Percentiles rank a stretch among this genome's conserved stretches.
These are phyloP conservation scores for Amblyteles armatorius DNA, from an alignment of 2,888 invertebrate genomes.

Conservation along the genomic window DNA sequence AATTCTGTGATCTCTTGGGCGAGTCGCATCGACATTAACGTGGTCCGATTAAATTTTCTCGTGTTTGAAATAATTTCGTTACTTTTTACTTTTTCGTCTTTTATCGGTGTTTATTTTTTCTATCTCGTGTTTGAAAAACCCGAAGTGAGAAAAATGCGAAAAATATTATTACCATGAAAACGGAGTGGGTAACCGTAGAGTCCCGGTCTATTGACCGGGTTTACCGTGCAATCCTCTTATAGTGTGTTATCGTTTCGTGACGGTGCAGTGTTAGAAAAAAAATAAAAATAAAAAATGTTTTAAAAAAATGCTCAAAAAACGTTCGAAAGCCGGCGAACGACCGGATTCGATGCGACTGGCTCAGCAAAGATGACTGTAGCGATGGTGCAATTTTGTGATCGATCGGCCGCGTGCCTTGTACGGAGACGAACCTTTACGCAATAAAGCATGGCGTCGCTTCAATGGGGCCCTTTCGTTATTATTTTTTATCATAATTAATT, in stretches of 20 bases:
- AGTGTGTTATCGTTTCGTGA: constrained; percentile 57
- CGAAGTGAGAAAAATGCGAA: constrained; percentile 15
- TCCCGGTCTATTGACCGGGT: constrained; percentile 48
- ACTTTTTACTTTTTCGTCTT: background rate
- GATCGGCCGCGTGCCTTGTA: constrained; percentile 67
- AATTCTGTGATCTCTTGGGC: constrained; percentile 65
- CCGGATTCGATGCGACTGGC: constrained; percentile 64
- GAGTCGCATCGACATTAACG: constrained; percentile 61
- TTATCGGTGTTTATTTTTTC: constrained; percentile 7
- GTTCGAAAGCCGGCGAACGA: constrained; percentile 22
- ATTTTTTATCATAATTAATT: background rate
- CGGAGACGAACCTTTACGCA: constrained; percentile 53
- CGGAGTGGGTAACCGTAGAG: constrained; percentile 2
- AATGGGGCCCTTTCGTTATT: constrained; percentile 21
- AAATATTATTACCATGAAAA: constrained; percentile 1
- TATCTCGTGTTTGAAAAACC: background rate
- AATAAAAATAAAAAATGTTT: background rate
- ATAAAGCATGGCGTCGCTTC: constrained; percentile 55
- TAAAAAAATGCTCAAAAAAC: constrained; percentile 56
- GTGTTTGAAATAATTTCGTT: background rate
- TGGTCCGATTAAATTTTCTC: background rate
- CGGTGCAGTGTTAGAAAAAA: constrained; percentile 16
- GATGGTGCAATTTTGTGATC: constrained; percentile 67
- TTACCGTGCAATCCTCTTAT: constrained; percentile 52
- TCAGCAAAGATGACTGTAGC: constrained; percentile 57